These are phyloP conservation scores for Myanophis thanlyinensis DNA, from an alignment of 2,113 vertebrate genomes.

Conservation along the genomic window DNA sequence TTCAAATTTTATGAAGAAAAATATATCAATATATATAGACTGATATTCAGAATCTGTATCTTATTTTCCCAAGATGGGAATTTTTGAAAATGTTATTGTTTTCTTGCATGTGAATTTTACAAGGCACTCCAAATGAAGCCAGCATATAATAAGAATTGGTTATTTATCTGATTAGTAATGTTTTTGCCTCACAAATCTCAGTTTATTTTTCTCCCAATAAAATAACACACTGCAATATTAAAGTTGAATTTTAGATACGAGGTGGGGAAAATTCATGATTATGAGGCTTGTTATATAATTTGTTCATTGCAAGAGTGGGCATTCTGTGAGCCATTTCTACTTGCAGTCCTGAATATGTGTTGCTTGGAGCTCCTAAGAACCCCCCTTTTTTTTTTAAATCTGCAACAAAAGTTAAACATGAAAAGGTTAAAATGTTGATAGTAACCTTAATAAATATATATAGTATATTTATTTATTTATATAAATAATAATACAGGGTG, in stretches of 20 bases:
- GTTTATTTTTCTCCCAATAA: neutral
- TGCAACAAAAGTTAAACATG: neutral
- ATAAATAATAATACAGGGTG: too few species aligned
- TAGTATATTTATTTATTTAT: too few species aligned
- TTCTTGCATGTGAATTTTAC: neutral
- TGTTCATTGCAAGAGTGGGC: neutral
- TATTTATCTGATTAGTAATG: neutral
- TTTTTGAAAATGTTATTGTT: neutral
- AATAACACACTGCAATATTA: neutral
- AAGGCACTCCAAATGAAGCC: neutral
- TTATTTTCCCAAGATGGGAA: neutral
- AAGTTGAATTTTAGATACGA: neutral
- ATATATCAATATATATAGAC: neutral
- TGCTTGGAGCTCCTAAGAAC: neutral
- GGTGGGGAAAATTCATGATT: too few species aligned
- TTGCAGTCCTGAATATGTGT: neutral
- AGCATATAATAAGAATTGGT: neutral
- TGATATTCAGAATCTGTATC: neutral
- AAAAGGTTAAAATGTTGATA: neutral
- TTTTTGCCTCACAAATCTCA: neutral
- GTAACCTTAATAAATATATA: neutral
- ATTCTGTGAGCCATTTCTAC: neutral
- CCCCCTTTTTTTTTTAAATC: neutral
- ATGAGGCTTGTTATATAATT: neutral
- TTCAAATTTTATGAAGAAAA: neutral